These are phyloP conservation scores for Phrixothrix hirtus DNA, from an alignment of 2,888 invertebrate genomes.

Conservation along the genomic window DNA sequence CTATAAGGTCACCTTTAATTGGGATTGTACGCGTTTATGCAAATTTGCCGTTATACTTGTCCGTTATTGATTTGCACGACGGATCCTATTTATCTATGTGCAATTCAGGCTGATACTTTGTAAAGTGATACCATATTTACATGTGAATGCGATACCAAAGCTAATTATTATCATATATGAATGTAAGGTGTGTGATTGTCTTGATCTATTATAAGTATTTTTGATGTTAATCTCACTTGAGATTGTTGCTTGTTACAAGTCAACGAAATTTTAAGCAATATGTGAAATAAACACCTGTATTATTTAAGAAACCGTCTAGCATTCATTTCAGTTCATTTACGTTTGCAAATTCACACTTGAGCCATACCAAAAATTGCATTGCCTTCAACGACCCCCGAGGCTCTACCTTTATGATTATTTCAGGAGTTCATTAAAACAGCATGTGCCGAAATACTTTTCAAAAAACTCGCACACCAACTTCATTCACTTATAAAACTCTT, in stretches of 20 bases:
- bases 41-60: slow-evolving; percentile 26
- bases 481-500: slow-evolving; percentile 2
- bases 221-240: slow-evolving; percentile 53
- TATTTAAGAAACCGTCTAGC: slow-evolving; percentile 43
- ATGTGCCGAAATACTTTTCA: slow-evolving; percentile 33
- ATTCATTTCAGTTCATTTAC: slow-evolving; percentile 38
- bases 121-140: slow-evolving; percentile 32
- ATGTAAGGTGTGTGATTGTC: slow-evolving; percentile 33
- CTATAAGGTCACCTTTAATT: slow-evolving; percentile 37
- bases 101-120: slow-evolving; percentile 34
- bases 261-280: slow-evolving; percentile 49
- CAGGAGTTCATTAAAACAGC: slow-evolving; percentile 46
- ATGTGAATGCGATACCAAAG: slow-evolving; percentile 41
- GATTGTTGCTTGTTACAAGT: slow-evolving; percentile 55
- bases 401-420: slow-evolving; percentile 45
- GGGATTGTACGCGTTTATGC: slow-evolving; percentile 38
- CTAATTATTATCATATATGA: slow-evolving; percentile 34
- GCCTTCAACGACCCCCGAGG: slow-evolving; percentile 33
- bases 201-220: slow-evolving; percentile 47
- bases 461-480: slow-evolving; percentile 12
- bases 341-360: slow-evolving; percentile 34
- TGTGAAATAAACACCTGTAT: slow-evolving; percentile 55
- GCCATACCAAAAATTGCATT: slow-evolving; percentile 30
- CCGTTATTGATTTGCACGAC: slow-evolving; percentile 41
- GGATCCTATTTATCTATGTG: slow-evolving; percentile 36